Evolutionary conservation across 2,888 invertebrate genomes (phyloP).

Genomic region (Sesia apiformis): DNA sequence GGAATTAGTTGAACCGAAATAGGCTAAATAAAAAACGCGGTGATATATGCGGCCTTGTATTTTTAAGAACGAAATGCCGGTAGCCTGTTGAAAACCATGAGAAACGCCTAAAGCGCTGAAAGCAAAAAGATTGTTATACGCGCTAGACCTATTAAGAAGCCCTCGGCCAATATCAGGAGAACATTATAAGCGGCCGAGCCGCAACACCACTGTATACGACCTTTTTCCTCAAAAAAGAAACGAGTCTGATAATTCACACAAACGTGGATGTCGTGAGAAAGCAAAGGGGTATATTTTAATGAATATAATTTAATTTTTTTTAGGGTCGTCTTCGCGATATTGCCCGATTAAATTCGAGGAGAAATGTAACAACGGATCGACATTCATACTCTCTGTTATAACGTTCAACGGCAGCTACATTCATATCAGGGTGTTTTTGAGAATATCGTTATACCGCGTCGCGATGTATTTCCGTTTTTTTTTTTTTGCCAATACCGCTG

Average conservation of each 20-base stretch:
- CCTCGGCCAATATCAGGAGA: too few relatives aligned
- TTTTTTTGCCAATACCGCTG: too few relatives aligned
- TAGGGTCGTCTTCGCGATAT: background rate
- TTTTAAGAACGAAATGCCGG: slow-evolving; percentile 1
- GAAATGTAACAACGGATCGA: background rate
- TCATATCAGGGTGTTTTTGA: background rate
- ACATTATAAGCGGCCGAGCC: background rate
- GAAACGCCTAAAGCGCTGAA: slow-evolving; percentile 3
- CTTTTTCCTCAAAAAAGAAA: background rate
- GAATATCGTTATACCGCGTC: background rate
- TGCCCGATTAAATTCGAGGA: background rate
- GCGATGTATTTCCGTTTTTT: background rate
- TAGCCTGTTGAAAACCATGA: background rate
- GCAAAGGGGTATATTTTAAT: background rate
- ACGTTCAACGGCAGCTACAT: background rate
- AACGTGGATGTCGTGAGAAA: background rate
- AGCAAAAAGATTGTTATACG: too few relatives aligned
- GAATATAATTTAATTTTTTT: background rate
- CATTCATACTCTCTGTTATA: background rate
- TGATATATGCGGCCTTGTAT: slow-evolving; percentile 2
- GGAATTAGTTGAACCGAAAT: background rate
- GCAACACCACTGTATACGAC: background rate
- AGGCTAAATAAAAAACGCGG: slow-evolving; percentile 3
- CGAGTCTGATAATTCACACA: background rate
- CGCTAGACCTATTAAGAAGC: too few relatives aligned